These are phyloP conservation scores for Cardiocondyla obscurior DNA, from an alignment of 1,140 invertebrate species.

Conservation along the genomic window DNA sequence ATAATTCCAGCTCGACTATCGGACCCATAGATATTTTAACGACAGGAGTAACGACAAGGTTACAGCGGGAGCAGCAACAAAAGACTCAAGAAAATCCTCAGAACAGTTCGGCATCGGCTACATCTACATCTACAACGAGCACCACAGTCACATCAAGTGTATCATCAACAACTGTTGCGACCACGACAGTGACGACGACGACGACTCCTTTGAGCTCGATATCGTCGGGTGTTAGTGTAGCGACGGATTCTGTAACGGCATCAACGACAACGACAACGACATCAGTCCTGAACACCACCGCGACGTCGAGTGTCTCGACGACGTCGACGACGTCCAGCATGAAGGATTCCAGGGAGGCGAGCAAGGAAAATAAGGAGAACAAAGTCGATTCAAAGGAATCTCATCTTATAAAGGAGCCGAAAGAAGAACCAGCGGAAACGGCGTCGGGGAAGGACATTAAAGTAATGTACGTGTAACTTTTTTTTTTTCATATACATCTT, in stretches of 20 bases:
- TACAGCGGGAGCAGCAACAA: conserved; percentile 91
- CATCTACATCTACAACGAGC: conserved; percentile 73
- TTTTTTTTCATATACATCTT: too few species aligned
- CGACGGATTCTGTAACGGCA: conserved; percentile 64
- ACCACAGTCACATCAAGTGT: conserved; percentile 66
- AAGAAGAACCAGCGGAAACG: conserved; percentile 75
- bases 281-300: conserved; percentile 74
- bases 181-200: conserved; percentile 68
- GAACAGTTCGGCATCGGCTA: conserved; percentile 73
- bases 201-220: conserved; percentile 72
- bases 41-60: conserved; percentile 90
- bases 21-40: conserved; percentile 87
- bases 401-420: conserved; percentile 71
- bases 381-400: conserved; percentile 76
- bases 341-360: conserved; percentile 79
- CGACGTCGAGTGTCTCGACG: conserved; percentile 76
- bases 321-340: conserved; percentile 73
- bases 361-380: conserved; percentile 80
- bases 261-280: conserved; percentile 70
- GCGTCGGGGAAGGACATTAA: conserved; percentile 72
- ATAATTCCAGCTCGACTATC: conserved; percentile 81
- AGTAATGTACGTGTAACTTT: conserved; percentile 70
- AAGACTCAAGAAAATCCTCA: conserved; percentile 85
- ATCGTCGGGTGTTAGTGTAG: conserved; percentile 64
- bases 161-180: conserved; percentile 72